Base-by-base conservation (phyloP, 2,888 invertebrate species). In the Leucophora obtusa region DNA sequence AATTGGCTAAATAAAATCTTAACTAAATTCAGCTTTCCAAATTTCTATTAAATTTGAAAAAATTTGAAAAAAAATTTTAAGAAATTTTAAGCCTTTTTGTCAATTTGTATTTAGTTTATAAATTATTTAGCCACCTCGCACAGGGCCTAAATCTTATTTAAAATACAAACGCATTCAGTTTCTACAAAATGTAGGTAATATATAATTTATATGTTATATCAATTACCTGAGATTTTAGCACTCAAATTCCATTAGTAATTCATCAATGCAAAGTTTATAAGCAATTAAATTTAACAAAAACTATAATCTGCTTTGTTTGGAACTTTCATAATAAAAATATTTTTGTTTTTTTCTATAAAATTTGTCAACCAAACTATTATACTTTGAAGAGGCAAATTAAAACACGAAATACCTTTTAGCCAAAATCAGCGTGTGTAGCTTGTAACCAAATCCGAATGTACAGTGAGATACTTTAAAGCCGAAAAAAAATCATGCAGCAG, bases 401-500 rank as follows among this genome's bases (percentile, higher is more conserved):
- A 56, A 76, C 69, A 76, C 9, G 24, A 76, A 70, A 63, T 63
- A 11, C 51, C 63, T 76, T 76, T 58, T 58, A 70, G 56, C 38
- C 11, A 58, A 58, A 15, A n/a, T 11, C 21, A 69, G 21, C 15
- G 53, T 66, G 14, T 66, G 14, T 33, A 33, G 28, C 35, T 66
- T 15, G 28, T 59, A 24, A 59, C 18, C 43, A 53, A 18, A 59
- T 38, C 4, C 10, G 24, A 11, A 43, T 60, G 60, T 53, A 28
- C 43, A 47, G 66, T 74, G 56, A 11, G 28, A 6, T 28, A 28
- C 7, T 28, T 6, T 7, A 28, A 28, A 3, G 3, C 3, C 28
- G 28, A 28, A 15, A 28, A 56, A 33, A 56, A n/a, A n/a, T n/a
- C 14, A 28, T n/a, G 24, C 24, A n/a, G 10, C 15, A 28, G n/a